Evolutionary conservation across 2,888 invertebrate genomes (phyloP), one percentile per base, ranked within the genome.

Genomic region (Abscondita cerata): DNA sequence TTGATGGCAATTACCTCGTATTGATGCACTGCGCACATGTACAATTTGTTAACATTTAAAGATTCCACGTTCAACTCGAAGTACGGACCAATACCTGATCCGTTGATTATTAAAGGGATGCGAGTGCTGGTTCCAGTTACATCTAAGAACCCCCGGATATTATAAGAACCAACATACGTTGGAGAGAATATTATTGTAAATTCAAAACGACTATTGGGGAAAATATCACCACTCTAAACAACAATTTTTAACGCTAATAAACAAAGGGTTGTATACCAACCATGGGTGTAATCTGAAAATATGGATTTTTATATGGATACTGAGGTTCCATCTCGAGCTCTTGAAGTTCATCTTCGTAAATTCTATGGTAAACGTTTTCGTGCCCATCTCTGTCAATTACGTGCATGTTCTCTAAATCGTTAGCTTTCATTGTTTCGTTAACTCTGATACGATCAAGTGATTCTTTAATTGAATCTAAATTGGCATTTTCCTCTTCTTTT

Each of bases 1-100:
- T 85, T 86, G n/a, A 78, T 80, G 16, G 83, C 83, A 12, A 84
- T 81, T 16, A 88, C 80, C 81, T 89, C 87, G 68, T 86, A 88
- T 68, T 84, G 80, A 71, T 88, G 86, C 15, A 77, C 75, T 13
- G 86, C 84, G 64, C 84, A 84, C 19, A 87, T 81, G 66, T 85
- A 88, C 41, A 87, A 83, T 56, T 82, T 78, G 62, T 83, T 83
- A 73, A 85, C 83, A 61, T 88, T 83, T 11, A 88, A 76, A 1
- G 82, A 83, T 66, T 85, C 83, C 12, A 86, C 72, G 69, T 86
- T 87, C 11, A 88, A 74, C 46, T 77, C 75, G 55, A 89, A 82
- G 1, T 77, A 70, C 1, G 89, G 88, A 3, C 89, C 88, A 51
- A 84, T 71, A 15, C 87, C 86, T 8, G 76, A 77, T 1, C 88